phyloP scores from a whole-genome alignment of 2,888 invertebrate species.

The Dryococelus australis region DNA sequence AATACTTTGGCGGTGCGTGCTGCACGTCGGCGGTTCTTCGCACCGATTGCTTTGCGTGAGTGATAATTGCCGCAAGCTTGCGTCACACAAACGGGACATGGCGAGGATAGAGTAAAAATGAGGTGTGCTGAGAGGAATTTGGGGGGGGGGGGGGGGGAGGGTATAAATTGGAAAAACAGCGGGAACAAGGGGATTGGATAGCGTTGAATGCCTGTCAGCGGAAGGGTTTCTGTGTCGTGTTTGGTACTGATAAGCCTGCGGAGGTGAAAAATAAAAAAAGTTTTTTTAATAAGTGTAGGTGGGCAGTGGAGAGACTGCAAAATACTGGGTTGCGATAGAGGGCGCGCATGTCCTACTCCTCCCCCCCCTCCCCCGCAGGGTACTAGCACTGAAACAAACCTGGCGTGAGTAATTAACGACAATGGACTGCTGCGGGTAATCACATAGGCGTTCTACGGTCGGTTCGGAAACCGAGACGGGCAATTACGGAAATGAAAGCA shows the following conservation, averaged over 20 bases:
- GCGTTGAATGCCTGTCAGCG: neutral
- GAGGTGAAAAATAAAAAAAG: neutral
- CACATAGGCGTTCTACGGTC: neutral
- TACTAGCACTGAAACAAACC: neutral
- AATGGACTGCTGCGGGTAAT: neutral
- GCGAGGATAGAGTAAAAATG: neutral
- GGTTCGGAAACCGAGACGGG: conserved; percentile 1
- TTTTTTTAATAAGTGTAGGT: neutral
- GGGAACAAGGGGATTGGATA: conserved; percentile 5
- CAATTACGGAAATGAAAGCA: conserved; percentile 1
- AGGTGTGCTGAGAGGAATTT: neutral
- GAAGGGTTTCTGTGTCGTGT: neutral
- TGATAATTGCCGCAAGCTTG: neutral
- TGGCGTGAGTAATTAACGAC: conserved; percentile 16
- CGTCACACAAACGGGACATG: neutral
- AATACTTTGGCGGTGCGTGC: too few relatives aligned
- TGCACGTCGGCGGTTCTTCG: neutral
- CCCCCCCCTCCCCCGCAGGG: neutral
- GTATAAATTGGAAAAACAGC: too few relatives aligned
- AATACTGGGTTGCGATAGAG: neutral
- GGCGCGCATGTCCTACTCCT: neutral
- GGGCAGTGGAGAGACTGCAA: neutral
- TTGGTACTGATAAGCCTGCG: neutral
- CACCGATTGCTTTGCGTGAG: neutral
- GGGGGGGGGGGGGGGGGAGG: neutral